Percentiles rank a stretch among this genome's conserved stretches.
Evolutionary conservation across 2,797 vertebrate species (phyloP).

Genomic region (Orientallactaga sibirica): DNA sequence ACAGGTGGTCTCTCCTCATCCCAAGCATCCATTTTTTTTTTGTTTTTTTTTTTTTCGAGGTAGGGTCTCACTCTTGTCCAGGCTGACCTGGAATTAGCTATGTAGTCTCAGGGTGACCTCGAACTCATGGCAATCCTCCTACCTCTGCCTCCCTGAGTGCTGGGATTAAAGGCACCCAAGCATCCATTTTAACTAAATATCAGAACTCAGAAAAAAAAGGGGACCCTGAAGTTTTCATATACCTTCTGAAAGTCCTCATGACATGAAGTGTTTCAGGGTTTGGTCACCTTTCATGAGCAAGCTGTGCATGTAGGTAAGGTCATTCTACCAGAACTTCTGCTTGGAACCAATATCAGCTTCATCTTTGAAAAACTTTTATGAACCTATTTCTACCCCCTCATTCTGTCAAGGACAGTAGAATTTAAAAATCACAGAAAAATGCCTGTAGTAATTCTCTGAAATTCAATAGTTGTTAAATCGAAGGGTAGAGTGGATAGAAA

Average conservation of each 20-base stretch:
- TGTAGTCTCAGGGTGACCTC: no score
- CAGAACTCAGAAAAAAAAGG: slow-evolving; percentile 35
- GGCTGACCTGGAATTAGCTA: no score
- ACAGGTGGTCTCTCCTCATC: background rate
- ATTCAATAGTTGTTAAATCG: slow-evolving; percentile 62
- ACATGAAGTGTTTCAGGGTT: slow-evolving; percentile 33
- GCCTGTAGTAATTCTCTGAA: slow-evolving; percentile 60
- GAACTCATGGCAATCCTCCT: no score
- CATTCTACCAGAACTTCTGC: background rate
- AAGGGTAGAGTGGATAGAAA: background rate
- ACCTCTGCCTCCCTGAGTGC: no score
- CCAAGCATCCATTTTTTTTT: background rate
- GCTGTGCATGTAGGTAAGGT: background rate
- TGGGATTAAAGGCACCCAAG: background rate
- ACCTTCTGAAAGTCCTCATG: background rate
- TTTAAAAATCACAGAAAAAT: slow-evolving; percentile 64
- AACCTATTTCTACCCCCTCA: slow-evolving; percentile 45
- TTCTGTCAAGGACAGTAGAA: slow-evolving; percentile 27
- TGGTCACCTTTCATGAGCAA: slow-evolving; percentile 34
- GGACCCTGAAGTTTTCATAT: background rate
- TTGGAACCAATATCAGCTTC: slow-evolving; percentile 45
- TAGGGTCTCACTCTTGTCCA: no score
- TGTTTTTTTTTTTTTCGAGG: no score
- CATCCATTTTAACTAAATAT: background rate
- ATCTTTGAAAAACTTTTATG: slow-evolving; percentile 35